Conservation (phyloP, 1,140 invertebrate species). For the Trichonephila clavata region DNA sequence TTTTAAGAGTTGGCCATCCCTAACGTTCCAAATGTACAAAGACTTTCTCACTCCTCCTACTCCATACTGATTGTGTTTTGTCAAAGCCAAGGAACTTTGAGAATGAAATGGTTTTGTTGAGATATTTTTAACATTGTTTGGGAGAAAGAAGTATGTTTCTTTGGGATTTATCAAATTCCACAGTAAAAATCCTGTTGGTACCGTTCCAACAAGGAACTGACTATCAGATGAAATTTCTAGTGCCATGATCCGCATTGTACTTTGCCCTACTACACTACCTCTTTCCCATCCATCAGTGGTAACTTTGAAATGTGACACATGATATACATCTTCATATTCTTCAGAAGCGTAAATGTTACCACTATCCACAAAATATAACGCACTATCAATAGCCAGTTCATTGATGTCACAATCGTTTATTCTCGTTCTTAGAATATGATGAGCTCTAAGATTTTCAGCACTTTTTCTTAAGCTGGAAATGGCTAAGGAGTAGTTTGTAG, state of each 20-base stretch:
- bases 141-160: slow-evolving; percentile 85
- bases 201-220: slow-evolving; percentile 76
- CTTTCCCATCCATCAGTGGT: slow-evolving; percentile 61
- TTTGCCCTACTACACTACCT: background rate
- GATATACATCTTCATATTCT: slow-evolving; percentile 10
- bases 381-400: slow-evolving; percentile 55
- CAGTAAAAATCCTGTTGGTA: slow-evolving; percentile 50
- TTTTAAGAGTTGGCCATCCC: slow-evolving; percentile 90
- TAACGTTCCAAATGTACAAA: slow-evolving; percentile 95
- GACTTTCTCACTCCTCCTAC: slow-evolving; percentile 97
- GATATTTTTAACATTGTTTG: slow-evolving; percentile 95
- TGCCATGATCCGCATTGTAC: slow-evolving; percentile 18
- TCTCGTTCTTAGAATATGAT: slow-evolving; percentile 41
- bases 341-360: slow-evolving; percentile 28
- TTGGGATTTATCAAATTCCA: slow-evolving; percentile 47
- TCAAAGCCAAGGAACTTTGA: slow-evolving; percentile 92
- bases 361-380: slow-evolving; percentile 15
- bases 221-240: slow-evolving; percentile 40
- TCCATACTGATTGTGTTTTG: slow-evolving; percentile 93
- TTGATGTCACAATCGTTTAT: background rate
- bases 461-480: slow-evolving; percentile 53
- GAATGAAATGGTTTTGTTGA: slow-evolving; percentile 93
- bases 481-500: slow-evolving; percentile 41
- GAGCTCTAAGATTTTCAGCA: slow-evolving; percentile 61
- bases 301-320: slow-evolving; percentile 28